phyloP scores from a whole-genome alignment of 2,888 invertebrate genomes.

The Maniola hyperantus region DNA sequence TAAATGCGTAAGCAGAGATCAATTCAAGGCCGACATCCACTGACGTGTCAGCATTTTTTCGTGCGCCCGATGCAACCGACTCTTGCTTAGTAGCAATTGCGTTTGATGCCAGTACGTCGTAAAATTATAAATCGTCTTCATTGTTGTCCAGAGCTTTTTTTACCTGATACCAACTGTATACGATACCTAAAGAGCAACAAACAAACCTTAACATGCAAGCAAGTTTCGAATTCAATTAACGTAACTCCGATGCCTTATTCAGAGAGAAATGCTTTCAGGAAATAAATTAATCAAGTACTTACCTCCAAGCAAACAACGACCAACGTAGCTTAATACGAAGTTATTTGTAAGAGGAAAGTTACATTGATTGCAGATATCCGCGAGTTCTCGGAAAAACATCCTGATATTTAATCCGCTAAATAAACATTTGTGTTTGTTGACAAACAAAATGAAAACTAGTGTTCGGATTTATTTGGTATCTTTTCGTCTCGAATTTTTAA shows the following conservation, averaged over 20 bases:
- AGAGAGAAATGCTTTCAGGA: conserved; percentile 12
- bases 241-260: conserved; percentile 15
- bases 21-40: too few species aligned
- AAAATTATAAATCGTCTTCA: too few species aligned
- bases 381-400: conserved; percentile 40
- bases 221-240: not conserved
- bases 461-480: too few species aligned
- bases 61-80: too few species aligned
- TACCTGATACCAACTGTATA: not conserved
- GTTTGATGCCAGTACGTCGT: too few species aligned
- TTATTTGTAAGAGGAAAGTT: conserved; percentile 33
- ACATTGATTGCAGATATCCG: conserved; percentile 39
- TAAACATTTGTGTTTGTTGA: not conserved
- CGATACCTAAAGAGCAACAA: not conserved
- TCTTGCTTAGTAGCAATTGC: too few species aligned
- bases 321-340: conserved; percentile 21
- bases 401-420: not conserved
- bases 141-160: too few species aligned
- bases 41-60: too few species aligned
- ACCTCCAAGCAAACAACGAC: conserved; percentile 16
- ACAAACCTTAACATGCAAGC: not conserved
- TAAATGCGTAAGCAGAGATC: too few species aligned
- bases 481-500: too few species aligned
- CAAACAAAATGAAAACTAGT: not conserved
- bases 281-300: conserved; percentile 26